Evolutionary conservation across 2,888 invertebrate genomes (phyloP), one percentile per base, ranked within the genome.

Genomic region (Pedicia rivosa): DNA sequence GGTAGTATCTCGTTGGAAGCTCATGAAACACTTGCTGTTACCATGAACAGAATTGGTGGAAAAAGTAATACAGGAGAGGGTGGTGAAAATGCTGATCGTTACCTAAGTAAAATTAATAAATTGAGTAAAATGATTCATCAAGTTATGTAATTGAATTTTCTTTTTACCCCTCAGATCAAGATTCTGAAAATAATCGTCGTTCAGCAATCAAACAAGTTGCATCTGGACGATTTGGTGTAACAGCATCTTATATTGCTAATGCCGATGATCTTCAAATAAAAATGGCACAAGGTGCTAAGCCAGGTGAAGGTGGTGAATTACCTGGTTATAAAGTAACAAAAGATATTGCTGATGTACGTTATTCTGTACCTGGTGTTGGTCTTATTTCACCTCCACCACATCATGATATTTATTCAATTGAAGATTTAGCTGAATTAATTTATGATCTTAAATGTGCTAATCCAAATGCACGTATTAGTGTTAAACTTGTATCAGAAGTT

Each of bases 61-160:
- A 98, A 97, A 65, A 97, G 95, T 42, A 98, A 98, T 62, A 98
- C 98, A 0, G 98, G 98, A 16, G 98, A 98, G 65, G 98, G 98
- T 40, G 98, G 87, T 40, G 82, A 83, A 58, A 72, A 80, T 51
- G 73, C 80, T 0, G 81, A 82, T 50, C 66, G 82, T 38, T 92
- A 90, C 57, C 63, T 86, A 40, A 56, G 63, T 61, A 48, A 46
- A 54, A 13, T n/a, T n/a, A 22, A 19, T 22, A 9, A 15, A 10
- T 33, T 22, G 5, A 8, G 5, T 22, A 16, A 24, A 22, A 15
- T 33, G 14, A n/a, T 15, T 8, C n/a, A 15, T n/a, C 12, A 6
- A 14, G 8, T 36, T 12, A 20, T 19, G 27, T 16, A 22, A 13
- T 37, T 6, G 15, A 37, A 25, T 33, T 34, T 15, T 20, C 27